Percentiles rank a stretch among this genome's conserved stretches.
These are phyloP conservation scores for Aurelia sp. DNA, from an alignment of 30 jellyfish, hydroid and myxozoan species.

Conservation along the genomic window DNA sequence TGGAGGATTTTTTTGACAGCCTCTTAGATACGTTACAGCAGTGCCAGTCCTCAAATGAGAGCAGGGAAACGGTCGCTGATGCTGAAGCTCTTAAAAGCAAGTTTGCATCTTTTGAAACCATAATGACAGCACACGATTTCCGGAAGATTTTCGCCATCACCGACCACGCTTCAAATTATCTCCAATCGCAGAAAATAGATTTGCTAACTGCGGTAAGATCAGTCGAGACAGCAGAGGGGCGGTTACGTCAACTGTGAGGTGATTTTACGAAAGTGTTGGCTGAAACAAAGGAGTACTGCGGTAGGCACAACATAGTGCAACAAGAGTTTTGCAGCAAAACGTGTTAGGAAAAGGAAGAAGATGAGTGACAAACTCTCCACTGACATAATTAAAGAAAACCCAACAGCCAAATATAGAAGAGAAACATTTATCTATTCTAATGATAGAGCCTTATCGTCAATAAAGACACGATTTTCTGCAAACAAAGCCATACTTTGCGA, in stretches of 20 bases:
- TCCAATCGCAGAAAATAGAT: slow-evolving; percentile 24
- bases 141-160: slow-evolving; percentile 10
- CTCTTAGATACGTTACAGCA: background rate
- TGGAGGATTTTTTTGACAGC: slow-evolving; percentile 1
- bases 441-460: background rate
- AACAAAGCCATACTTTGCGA: slow-evolving; percentile 22
- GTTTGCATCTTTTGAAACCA: slow-evolving; percentile 4
- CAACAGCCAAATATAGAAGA: slow-evolving; percentile 4
- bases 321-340: slow-evolving; percentile 2
- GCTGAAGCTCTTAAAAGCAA: slow-evolving; percentile 28
- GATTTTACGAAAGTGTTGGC: background rate
- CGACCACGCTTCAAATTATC: slow-evolving; percentile 12
- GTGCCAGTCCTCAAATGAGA: slow-evolving; percentile 5
- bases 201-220: slow-evolving; percentile 12
- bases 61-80: slow-evolving; percentile 24
- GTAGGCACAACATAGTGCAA: slow-evolving; percentile 8
- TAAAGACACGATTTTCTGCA: background rate
- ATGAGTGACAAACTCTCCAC: background rate
- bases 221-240: slow-evolving; percentile 21
- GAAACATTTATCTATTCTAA: slow-evolving; percentile 18
- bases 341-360: background rate
- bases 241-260: background rate
- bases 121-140: slow-evolving; percentile 2
- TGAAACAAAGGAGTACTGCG: slow-evolving; percentile 22
- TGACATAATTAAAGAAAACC: background rate